These are phyloP conservation scores for Poecile montanus DNA, from an alignment of 2,797 vertebrate species.

Conservation along the genomic window DNA sequence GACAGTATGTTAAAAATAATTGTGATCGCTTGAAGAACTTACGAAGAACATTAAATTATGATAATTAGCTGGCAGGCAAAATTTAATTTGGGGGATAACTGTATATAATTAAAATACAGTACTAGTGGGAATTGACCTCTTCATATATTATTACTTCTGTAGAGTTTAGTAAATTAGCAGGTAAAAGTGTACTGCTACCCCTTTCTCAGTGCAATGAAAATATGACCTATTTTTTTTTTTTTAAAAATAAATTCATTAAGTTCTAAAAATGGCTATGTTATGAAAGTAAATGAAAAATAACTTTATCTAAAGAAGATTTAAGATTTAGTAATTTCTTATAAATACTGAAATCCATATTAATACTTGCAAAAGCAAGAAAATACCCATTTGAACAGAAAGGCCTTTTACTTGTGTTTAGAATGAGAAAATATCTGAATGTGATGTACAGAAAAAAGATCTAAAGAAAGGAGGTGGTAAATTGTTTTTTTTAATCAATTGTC, in stretches of 20 bases:
- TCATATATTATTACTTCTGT: background rate
- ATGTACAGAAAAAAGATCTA: background rate
- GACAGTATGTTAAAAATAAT: background rate
- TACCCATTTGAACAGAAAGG: background rate
- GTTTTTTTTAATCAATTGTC: background rate
- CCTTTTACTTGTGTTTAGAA: background rate
- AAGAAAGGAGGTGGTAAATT: background rate
- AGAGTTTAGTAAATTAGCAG: conserved; percentile 21
- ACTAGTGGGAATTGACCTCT: conserved; percentile 17
- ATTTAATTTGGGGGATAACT: conserved; percentile 24
- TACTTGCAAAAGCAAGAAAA: background rate
- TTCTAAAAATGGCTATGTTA: background rate
- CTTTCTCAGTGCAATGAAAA: background rate
- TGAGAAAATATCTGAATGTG: background rate
- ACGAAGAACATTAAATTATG: background rate
- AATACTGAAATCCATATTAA: background rate
- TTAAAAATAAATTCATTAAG: background rate
- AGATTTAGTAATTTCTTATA: background rate
- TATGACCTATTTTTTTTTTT: background rate
- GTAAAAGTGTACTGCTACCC: background rate
- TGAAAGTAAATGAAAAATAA: background rate
- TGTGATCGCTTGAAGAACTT: background rate
- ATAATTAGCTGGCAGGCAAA: conserved; percentile 1
- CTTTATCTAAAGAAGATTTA: background rate
- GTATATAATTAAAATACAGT: conserved; percentile 48